Percentiles rank a stretch among this genome's conserved stretches.
phyloP scores from a whole-genome alignment of 2,888 invertebrate species.

The Leptopilina drosophilae region DNA sequence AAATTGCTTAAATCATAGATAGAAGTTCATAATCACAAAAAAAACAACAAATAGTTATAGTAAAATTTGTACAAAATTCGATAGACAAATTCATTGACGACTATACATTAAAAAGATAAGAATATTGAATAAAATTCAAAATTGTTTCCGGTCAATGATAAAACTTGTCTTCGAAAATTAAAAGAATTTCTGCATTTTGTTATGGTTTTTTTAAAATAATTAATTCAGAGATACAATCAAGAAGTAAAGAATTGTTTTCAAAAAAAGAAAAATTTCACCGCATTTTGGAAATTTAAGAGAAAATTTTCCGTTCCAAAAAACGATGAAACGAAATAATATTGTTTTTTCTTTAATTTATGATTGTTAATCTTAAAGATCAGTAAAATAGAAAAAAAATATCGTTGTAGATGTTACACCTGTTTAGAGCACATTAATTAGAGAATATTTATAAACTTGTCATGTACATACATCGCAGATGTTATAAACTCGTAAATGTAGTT shows the following conservation, averaged over 20 bases:
- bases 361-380: not conserved
- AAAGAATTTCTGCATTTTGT: not conserved
- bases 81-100: not conserved
- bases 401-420: constrained; percentile 34
- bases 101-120: not conserved
- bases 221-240: too few species aligned
- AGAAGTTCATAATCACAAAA: constrained; percentile 30
- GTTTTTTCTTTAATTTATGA: too few species aligned
- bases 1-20: constrained; percentile 31
- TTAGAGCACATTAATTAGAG: constrained; percentile 29
- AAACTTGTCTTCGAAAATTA: too few species aligned
- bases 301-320: too few species aligned
- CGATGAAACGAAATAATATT: too few species aligned
- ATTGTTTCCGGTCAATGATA: too few species aligned
- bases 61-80: constrained; percentile 33
- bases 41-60: constrained; percentile 3
- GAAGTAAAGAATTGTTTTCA: too few species aligned
- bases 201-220: not conserved
- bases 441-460: constrained; percentile 38
- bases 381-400: constrained; percentile 5
- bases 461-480: constrained; percentile 38
- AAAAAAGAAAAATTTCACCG: too few species aligned
- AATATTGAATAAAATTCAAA: too few species aligned
- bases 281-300: too few species aligned
- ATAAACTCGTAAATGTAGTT: constrained; percentile 25